Evolutionary conservation across 2,888 invertebrate genomes (phyloP), one percentile per base, ranked within the genome.

Genomic region (Subacronicta megacephala): DNA sequence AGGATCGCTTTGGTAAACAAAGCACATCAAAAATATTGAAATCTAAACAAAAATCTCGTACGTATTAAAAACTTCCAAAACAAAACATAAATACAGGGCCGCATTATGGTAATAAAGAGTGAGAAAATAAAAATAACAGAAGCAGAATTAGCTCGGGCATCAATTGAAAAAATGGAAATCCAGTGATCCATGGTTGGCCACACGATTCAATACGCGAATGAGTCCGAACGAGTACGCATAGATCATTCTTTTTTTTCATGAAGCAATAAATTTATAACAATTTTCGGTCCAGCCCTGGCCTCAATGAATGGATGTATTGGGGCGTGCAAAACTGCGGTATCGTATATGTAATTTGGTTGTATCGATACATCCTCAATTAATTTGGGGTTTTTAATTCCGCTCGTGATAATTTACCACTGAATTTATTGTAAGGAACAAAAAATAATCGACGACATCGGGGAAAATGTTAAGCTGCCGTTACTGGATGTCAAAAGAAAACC

Each of bases 171-270:
- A 53, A 23, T 36, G 54, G 44, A 49, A 63, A 53, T 2, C 33
- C 46, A 60, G 42, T 63, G 69, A 65, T 65, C 53, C 59, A 59
- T 56, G 26, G 23, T 16, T 10, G n/a, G 37, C 59, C 60, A 10
- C 57, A 52, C 35, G 47, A 52, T 68, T 63, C 55, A 67, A 66
- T 62, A 71, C 41, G 47, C 42, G 50, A 35, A n/a, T 42, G 42
- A 33, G 43, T 54, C 45, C 63, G 52, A 56, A 50, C 63, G 52
- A 56, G 50, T 59, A 43, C 33, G 33, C 23, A 26, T 52, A 56
- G 54, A 59, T 70, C 62, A 44, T 56, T 51, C 17, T 36, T 64
- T 60, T 31, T 67, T 70, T n/a, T 41, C 37, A 54, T 55, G 44
- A 57, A 47, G 43, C 52, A 50, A 63, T 64, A 63, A 60, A 60